A percentile compares a stretch with the other conserved stretches of the same genome.
Evolutionary conservation across 2,797 vertebrate species (phyloP).

Genomic region (Lithobates pipiens): DNA sequence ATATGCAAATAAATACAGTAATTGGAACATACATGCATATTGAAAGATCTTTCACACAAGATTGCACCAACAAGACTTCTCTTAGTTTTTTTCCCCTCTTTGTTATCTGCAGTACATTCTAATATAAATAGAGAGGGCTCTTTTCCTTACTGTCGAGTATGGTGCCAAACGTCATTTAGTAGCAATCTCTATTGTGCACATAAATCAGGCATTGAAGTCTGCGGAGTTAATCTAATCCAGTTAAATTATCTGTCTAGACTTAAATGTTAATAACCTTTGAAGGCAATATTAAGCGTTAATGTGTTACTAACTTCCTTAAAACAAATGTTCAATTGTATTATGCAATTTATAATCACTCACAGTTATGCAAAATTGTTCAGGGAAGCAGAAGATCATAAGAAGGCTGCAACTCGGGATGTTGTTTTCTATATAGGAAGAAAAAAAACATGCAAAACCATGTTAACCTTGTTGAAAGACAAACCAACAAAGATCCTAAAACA

Average conservation of each 20-base stretch:
- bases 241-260: slow-evolving; percentile 48
- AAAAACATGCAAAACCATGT: background rate
- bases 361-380: background rate
- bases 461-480: background rate
- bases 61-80: too few relatives aligned
- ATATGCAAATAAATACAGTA: too few relatives aligned
- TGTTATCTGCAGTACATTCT: background rate
- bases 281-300: slow-evolving; percentile 34
- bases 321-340: slow-evolving; percentile 32
- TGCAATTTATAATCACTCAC: slow-evolving; percentile 6
- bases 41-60: too few relatives aligned
- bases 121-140: background rate
- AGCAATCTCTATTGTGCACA: slow-evolving; percentile 24
- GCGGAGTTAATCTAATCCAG: slow-evolving; percentile 33
- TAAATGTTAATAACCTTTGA: slow-evolving; percentile 31
- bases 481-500: background rate
- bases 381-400: background rate
- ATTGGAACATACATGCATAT: too few relatives aligned
- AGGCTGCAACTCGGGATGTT: background rate
- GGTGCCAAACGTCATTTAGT: slow-evolving; percentile 22
- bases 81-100: background rate
- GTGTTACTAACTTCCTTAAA: slow-evolving; percentile 26
- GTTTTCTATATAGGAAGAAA: background rate
- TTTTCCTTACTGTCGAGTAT: background rate
- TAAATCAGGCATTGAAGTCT: slow-evolving; percentile 13